Base-by-base conservation (phyloP, 2,888 invertebrate genomes). In the Thymelicus acteon region DNA sequence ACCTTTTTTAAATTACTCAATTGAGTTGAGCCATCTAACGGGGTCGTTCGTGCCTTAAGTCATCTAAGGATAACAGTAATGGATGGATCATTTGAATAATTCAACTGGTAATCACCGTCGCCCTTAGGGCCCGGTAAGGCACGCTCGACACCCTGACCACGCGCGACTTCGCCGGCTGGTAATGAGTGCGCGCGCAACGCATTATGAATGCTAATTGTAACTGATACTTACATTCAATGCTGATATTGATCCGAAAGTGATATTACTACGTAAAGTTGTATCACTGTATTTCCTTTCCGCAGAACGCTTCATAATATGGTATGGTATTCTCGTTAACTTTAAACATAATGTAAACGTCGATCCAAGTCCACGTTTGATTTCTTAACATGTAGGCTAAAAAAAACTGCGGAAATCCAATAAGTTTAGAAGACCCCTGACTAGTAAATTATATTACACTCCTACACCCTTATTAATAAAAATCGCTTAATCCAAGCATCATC, bases 141-240 rank as follows among this genome's bases (percentile, higher is more conserved):
- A 79, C 73, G 49, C 76, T 90, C 80, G 73, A 75, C 76, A 90
- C 82, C 80, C 91, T 75, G 78, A 75, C 79, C 92, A 90, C 89
- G 91, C 75, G 67, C 82, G 85, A 78, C 79, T 81, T 81, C 81
- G 80, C 84, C 91, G 87, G 87, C 74, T 82, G 73, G 81, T 91
- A 91, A 91, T 88, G 86, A 89, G 85, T 80, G 74, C 81, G 76
- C 74, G 76, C 77, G 77, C 80, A 78, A 77, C 77, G 77, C 85
- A 84, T 81, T 83, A 80, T 80, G 89, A 86, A 90, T 90, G 83
- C 80, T 86, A 87, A 89, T 85, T 82, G 79, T 75, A 76, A 73
- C 78, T 77, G 79, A 78, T 84, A 83, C 81, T 77, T 76, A 76
- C 78, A 75, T 75, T 81, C 82, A 86, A 82, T 78, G 79, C 79